Base-by-base conservation (phyloP, 2,888 invertebrate species). In the Macroteleia sp. region DNA sequence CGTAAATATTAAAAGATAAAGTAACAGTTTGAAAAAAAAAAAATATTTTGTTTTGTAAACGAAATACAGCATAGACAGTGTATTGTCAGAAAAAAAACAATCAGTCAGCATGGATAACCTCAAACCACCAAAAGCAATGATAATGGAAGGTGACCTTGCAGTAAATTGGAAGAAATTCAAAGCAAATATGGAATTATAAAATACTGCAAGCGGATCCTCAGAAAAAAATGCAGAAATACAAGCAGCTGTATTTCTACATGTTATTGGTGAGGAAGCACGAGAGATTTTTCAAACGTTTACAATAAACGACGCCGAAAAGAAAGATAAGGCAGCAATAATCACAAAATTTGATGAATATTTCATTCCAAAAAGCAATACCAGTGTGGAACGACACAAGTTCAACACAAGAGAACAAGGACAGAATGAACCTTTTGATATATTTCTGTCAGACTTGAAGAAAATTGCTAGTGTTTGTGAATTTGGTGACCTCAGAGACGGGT, bases 81-180 rank as follows among this genome's bases (percentile, higher is more conserved):
- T n/a, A n/a, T n/a, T n/a, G n/a, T n/a, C n/a, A n/a, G 14, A 36
- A 36, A 17, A 41, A 9, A 10, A 30, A 30, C 4, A 30, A 30
- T 30, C 5, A 10, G 10, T 30, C 5, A 30, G 10, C 2, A 75
- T 78, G 70, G 62, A 75, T 32, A 61, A 46, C 25, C 41, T 78
- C 1, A 25, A 64, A 30, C 70, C 74, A 42, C 74, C 77, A 16
- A 80, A 80, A 42, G 34, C 57, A 12, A 75, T 77, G 80, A 6
- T 14, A 14, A 66, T 77, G 74, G 54, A 56, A 10, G 80, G 77
- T 3, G 74, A 80, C 19, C n/a, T 78, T n/a, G 61, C 66, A 5
- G 8, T 44, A 14, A 77, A 75, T 14, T 80, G 74, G 56, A 66
- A 56, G 14, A 78, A 78, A 34, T 80, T 75, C 20, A 77, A 71